Base-by-base conservation (phyloP, 2,888 invertebrate genomes). In the Euspilapteryx auroguttella region DNA sequence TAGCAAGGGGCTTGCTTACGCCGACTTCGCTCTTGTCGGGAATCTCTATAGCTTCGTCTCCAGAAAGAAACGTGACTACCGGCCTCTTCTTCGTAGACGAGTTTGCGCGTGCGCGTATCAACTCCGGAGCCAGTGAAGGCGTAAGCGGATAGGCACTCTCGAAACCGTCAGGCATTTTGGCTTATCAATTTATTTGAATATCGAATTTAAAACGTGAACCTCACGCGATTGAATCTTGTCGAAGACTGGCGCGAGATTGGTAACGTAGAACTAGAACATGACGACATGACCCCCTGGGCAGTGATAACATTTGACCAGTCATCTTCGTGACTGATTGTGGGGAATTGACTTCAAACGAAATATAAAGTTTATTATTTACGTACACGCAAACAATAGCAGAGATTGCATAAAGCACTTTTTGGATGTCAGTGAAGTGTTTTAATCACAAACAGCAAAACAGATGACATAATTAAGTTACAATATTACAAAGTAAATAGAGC, bases 61-160 rank as follows among this genome's bases (percentile, higher is more conserved):
- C 73, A 12, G 65, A 51, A 12, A 64, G 38, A 36, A 66, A 69
- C 32, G 58, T 58, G 32, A 75, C 56, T 25, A 58, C 52, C 3
- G 73, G 61, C 25, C 54, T 65, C 35, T 56, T 61, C 30, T 58
- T 66, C 1, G 63, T 55, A 3, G 71, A 63, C 0, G 80, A 79
- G 47, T 81, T 81, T 4, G 81, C 78, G 44, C 81, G 78, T 41
- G 79, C 79, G 43, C 81, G 73, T 41, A 81, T 65, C 21, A 78
- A 69, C 55, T 75, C 59, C 22, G 79, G 68, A 25, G 65, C 73
- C 29, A 79, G 46, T 14, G 64, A 44, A 14, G 77, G 75, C 28
- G 65, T 53, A 33, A 79, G 51, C 13, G 82, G 82, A 49, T 81
- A 79, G 22, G 73, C 59, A 41, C 63, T 65, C 47, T 81, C 81